A percentile compares a stretch with the other conserved stretches of the same genome.
Conservation (phyloP, 2,797 vertebrate genomes). For the Rhabdophis nuchalis region DNA sequence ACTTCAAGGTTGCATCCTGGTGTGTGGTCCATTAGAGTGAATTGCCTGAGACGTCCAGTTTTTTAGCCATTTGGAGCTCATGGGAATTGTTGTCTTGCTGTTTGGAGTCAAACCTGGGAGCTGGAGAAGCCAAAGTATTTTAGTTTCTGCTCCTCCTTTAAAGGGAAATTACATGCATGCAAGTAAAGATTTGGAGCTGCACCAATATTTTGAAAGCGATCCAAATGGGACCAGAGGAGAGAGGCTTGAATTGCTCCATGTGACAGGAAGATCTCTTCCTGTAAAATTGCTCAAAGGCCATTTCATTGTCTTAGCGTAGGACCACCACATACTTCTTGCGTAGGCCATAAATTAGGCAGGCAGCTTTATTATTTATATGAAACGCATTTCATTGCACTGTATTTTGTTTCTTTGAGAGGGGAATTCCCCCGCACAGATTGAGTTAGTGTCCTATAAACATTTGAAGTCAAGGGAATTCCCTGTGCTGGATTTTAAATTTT, state of each 20-base stretch:
- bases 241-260: neutral
- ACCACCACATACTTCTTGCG: neutral
- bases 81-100: neutral
- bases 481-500: no score
- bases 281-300: no score
- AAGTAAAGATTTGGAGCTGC: neutral
- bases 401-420: no score
- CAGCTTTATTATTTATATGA: neutral
- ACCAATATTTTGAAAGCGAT: neutral
- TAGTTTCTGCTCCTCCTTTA: neutral
- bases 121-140: neutral
- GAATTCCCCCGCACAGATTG: neutral
- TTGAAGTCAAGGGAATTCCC: neutral
- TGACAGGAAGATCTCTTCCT: neutral
- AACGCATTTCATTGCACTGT: neutral
- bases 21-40: no score
- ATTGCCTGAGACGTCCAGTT: neutral
- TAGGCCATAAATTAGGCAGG: neutral
- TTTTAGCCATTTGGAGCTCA: neutral
- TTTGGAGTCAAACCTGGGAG: neutral
- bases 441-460: neutral
- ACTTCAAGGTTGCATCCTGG: neutral
- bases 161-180: neutral
- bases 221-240: neutral
- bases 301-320: no score